These are phyloP conservation scores for Parnassius smintheus DNA, from an alignment of 2,888 invertebrate species.

Conservation along the genomic window DNA sequence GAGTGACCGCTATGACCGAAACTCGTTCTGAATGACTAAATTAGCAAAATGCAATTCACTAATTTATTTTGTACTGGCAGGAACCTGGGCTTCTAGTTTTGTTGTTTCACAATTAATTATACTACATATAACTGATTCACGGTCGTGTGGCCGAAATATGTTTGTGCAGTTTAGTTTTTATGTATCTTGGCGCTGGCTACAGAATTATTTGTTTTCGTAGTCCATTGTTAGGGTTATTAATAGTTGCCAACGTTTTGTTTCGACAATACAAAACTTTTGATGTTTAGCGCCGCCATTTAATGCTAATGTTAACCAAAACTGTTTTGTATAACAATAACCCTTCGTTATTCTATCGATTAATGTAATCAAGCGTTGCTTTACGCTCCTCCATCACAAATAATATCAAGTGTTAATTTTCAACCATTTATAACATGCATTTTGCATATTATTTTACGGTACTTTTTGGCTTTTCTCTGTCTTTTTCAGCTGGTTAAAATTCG, in stretches of 20 bases:
- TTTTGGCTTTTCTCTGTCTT: too few species aligned
- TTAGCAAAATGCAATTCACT: too few species aligned
- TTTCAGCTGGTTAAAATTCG: too few species aligned
- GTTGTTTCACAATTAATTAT: too few species aligned
- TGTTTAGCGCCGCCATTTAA: neutral
- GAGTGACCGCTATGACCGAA: too few species aligned
- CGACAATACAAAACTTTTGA: neutral
- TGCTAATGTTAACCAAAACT: neutral
- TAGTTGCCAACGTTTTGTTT: slow-evolving; percentile 2
- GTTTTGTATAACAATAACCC: neutral
- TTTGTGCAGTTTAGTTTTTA: neutral
- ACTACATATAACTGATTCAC: too few species aligned
- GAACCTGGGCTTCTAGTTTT: too few species aligned
- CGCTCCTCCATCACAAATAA: neutral
- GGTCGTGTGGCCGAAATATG: neutral
- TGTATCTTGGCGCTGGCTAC: neutral
- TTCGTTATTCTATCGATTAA: neutral
- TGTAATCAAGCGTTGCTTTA: neutral
- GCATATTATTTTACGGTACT: too few species aligned
- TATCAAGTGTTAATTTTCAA: neutral
- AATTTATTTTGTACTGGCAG: too few species aligned
- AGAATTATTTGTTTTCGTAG: neutral
- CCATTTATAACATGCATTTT: neutral
- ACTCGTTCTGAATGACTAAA: too few species aligned
- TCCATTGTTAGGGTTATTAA: slow-evolving; percentile 1